phyloP scores from a whole-genome alignment of 2,888 invertebrate genomes.

The Cyclophora albipunctata region DNA sequence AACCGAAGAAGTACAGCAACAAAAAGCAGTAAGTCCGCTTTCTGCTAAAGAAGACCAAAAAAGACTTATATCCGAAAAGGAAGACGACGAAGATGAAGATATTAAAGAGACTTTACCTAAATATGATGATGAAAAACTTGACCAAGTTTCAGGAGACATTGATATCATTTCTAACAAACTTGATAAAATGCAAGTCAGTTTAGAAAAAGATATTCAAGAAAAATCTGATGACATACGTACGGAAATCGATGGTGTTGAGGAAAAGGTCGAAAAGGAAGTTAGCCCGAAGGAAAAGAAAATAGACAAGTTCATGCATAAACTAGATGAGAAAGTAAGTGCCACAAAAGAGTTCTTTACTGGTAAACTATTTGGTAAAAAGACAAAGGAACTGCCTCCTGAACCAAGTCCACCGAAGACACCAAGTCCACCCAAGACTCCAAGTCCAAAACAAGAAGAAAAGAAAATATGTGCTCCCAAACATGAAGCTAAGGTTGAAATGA shows the following conservation, averaged over 20 bases:
- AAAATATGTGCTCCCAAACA: slow-evolving; percentile 1
- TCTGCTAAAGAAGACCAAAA: slow-evolving; percentile 18
- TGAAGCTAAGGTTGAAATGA: neutral
- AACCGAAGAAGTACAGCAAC: neutral
- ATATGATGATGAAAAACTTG: neutral
- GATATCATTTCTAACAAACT: slow-evolving; percentile 49
- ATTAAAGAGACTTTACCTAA: slow-evolving; percentile 3
- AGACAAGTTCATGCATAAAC: slow-evolving; percentile 35
- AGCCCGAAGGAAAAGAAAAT: slow-evolving; percentile 23
- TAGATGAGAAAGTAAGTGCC: slow-evolving; percentile 36
- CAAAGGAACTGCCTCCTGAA: neutral
- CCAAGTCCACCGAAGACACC: neutral
- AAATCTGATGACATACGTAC: slow-evolving; percentile 9
- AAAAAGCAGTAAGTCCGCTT: slow-evolving; percentile 14
- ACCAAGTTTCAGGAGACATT: slow-evolving; percentile 1
- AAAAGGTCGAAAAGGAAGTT: slow-evolving; percentile 28
- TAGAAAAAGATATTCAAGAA: slow-evolving; percentile 40
- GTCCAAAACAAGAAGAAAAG: neutral
- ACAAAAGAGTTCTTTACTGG: slow-evolving; percentile 36
- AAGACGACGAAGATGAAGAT: slow-evolving; percentile 11
- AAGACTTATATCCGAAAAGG: slow-evolving; percentile 16
- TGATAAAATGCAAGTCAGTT: slow-evolving; percentile 58
- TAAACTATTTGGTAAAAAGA: slow-evolving; percentile 23
- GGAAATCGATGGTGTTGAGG: slow-evolving; percentile 33
- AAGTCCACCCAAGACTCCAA: neutral